Evolutionary conservation across 2,113 vertebrate species (phyloP).

Genomic region (Manacus vitellinus): DNA sequence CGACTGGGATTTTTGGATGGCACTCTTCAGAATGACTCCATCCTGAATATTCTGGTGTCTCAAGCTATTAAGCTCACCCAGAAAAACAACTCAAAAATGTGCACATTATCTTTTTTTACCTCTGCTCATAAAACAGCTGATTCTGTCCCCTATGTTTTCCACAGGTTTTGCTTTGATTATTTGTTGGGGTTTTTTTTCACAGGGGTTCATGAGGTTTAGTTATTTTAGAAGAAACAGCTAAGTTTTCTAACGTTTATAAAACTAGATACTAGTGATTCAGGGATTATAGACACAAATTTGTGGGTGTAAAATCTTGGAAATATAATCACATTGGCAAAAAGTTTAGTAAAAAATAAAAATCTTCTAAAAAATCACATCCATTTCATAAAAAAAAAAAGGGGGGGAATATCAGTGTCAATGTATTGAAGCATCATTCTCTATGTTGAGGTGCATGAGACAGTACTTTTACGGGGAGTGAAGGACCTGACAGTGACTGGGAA

Average conservation of each 20-base stretch:
- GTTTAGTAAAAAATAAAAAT: not conserved
- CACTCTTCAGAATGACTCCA: not conserved
- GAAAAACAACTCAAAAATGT: not conserved
- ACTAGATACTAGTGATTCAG: not conserved
- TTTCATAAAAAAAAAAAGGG: fast-evolving
- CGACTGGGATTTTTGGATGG: not conserved
- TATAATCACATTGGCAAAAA: not conserved
- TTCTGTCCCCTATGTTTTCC: not conserved
- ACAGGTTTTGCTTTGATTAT: not conserved
- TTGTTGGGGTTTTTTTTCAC: fast-evolving
- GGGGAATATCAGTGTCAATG: fast-evolving
- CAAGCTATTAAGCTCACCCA: not conserved
- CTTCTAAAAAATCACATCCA: not conserved
- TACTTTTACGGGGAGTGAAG: not conserved
- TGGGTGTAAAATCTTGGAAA: not conserved
- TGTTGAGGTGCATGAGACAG: not conserved
- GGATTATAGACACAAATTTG: not conserved
- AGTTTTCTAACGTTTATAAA: not conserved
- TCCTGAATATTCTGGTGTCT: not conserved
- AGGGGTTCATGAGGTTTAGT: fast-evolving
- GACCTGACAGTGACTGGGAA: not conserved
- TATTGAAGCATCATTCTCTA: not conserved
- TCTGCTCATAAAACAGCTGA: not conserved
- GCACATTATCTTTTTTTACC: not conserved
- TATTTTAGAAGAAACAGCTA: not conserved